phyloP scores from a whole-genome alignment of 2,113 vertebrate genomes.

The Carassius gibelio region DNA sequence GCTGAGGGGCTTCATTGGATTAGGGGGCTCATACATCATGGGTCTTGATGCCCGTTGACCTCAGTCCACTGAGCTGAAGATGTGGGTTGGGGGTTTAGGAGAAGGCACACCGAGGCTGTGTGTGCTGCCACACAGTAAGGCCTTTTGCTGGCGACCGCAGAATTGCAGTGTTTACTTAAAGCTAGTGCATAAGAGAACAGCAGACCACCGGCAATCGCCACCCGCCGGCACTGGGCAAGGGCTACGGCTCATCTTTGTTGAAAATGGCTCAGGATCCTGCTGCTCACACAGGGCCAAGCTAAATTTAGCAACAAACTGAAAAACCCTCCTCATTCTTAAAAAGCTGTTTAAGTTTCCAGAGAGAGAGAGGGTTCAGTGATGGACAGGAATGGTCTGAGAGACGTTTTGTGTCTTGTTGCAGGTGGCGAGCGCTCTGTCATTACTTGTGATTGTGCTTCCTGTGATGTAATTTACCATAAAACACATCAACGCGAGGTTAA shows the following conservation, averaged over 20 bases:
- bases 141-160: slow-evolving; percentile 78
- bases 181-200: slow-evolving; percentile 81
- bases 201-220: slow-evolving; percentile 78
- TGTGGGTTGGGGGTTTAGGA: slow-evolving; percentile 59
- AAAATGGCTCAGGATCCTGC: slow-evolving; percentile 75
- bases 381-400: slow-evolving; percentile 56
- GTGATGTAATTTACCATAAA: slow-evolving; percentile 23
- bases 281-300: slow-evolving; percentile 70
- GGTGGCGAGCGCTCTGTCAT: neutral
- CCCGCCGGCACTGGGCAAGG: slow-evolving; percentile 70
- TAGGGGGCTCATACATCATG: slow-evolving; percentile 70
- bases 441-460: neutral
- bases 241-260: slow-evolving; percentile 81
- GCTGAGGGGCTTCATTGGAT: slow-evolving; percentile 32
- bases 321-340: slow-evolving; percentile 79
- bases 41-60: slow-evolving; percentile 68
- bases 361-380: slow-evolving; percentile 66
- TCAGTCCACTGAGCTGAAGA: slow-evolving; percentile 63
- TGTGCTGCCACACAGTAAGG: slow-evolving; percentile 77
- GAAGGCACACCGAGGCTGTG: slow-evolving; percentile 77
- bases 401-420: slow-evolving; percentile 10
- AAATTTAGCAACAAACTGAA: slow-evolving; percentile 81
- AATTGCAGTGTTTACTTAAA: slow-evolving; percentile 80
- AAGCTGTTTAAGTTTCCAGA: slow-evolving; percentile 76
- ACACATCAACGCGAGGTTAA: neutral